Evolutionary conservation across 2,113 vertebrate genomes (phyloP).

Genomic region (Triplophysa siluroides): DNA sequence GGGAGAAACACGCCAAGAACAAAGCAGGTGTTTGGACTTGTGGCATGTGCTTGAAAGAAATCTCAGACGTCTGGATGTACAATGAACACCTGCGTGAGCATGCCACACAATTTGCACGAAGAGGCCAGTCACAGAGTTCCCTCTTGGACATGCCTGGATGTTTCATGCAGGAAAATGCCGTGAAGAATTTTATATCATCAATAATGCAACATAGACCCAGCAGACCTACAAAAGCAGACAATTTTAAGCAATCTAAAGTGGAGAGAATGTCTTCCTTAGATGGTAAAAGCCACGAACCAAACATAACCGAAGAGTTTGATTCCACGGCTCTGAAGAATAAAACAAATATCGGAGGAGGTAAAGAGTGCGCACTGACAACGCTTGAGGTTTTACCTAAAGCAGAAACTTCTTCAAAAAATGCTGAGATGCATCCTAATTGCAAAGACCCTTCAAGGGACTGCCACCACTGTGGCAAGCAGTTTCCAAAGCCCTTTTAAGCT

Average conservation of each 20-base stretch:
- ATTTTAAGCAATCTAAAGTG: slow-evolving; percentile 60
- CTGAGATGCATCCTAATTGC: slow-evolving; percentile 88
- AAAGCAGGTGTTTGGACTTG: slow-evolving; percentile 92
- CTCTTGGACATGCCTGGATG: slow-evolving; percentile 79
- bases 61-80: slow-evolving; percentile 96
- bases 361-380: slow-evolving; percentile 64
- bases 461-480: slow-evolving; percentile 97
- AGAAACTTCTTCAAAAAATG: slow-evolving; percentile 72
- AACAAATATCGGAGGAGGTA: slow-evolving; percentile 60
- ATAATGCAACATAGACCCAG: slow-evolving; percentile 80
- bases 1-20: slow-evolving; percentile 90
- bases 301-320: slow-evolving; percentile 63
- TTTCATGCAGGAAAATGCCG: slow-evolving; percentile 77
- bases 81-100: slow-evolving; percentile 95
- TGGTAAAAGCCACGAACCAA: slow-evolving; percentile 57
- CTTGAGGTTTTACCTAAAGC: slow-evolving; percentile 71
- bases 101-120: slow-evolving; percentile 89
- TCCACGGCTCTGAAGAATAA: slow-evolving; percentile 65
- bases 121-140: slow-evolving; percentile 83
- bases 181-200: slow-evolving; percentile 85
- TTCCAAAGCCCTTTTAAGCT: slow-evolving; percentile 98
- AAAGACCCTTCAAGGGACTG: slow-evolving; percentile 96
- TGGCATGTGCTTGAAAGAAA: slow-evolving; percentile 96
- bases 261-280: slow-evolving; percentile 66
- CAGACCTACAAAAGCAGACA: slow-evolving; percentile 70